phyloP scores from a whole-genome alignment of 2,888 invertebrate genomes.

The Pegoplata infirma region DNA sequence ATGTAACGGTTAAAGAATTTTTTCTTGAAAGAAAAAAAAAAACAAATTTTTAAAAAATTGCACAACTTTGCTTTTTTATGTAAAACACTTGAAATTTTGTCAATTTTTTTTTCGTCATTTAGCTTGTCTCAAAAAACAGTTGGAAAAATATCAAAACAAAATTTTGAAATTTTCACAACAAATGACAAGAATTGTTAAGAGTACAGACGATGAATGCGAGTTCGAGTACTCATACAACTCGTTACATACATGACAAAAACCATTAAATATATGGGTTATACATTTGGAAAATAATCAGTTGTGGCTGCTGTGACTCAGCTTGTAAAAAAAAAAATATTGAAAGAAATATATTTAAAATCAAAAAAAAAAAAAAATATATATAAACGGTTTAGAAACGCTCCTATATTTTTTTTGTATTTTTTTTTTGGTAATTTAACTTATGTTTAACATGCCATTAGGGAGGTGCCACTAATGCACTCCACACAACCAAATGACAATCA shows the following conservation, averaged over 20 bases:
- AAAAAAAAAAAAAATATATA: slow-evolving; percentile 28
- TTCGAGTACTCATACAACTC: slow-evolving; percentile 12
- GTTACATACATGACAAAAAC: slow-evolving; percentile 49
- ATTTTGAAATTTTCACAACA: slow-evolving; percentile 50
- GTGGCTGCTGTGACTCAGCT: slow-evolving; percentile 52
- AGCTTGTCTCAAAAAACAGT: background rate
- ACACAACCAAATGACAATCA: slow-evolving; percentile 37
- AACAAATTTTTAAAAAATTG: slow-evolving; percentile 11
- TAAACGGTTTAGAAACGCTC: slow-evolving; percentile 58
- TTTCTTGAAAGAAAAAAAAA: too few species aligned
- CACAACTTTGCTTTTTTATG: slow-evolving; percentile 30
- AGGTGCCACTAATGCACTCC: slow-evolving; percentile 59
- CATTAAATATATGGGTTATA: slow-evolving; percentile 49
- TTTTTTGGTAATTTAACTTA: slow-evolving; percentile 44
- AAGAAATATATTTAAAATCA: background rate
- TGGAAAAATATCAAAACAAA: slow-evolving; percentile 46
- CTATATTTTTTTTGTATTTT: slow-evolving; percentile 40
- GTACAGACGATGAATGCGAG: background rate
- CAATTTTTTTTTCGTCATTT: background rate
- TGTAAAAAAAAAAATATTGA: slow-evolving; percentile 18
- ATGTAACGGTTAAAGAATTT: too few species aligned
- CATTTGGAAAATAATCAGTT: slow-evolving; percentile 40
- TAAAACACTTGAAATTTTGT: slow-evolving; percentile 53
- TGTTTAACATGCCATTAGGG: slow-evolving; percentile 59
- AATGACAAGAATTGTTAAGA: slow-evolving; percentile 54